These are phyloP conservation scores for Ctenodactylus gundi DNA, from an alignment of 2,113 vertebrate genomes.

Conservation along the genomic window DNA sequence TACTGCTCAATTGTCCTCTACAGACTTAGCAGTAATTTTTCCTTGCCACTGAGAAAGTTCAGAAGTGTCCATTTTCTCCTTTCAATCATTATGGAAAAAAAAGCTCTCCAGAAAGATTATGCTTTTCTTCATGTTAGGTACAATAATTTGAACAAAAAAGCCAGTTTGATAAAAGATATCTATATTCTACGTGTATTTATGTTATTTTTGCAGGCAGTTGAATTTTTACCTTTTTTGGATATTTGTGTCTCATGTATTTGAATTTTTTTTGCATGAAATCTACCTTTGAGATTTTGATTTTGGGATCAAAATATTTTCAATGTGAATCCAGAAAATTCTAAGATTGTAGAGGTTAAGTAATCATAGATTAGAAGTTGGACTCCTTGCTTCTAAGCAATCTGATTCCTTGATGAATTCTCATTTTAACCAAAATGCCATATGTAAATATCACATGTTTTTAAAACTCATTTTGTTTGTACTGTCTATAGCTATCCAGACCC, in stretches of 20 bases:
- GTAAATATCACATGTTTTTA: conserved; percentile 29
- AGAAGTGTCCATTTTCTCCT: background rate
- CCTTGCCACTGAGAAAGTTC: background rate
- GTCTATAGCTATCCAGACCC: background rate
- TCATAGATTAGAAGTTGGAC: background rate
- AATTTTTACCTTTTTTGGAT: background rate
- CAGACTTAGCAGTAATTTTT: background rate
- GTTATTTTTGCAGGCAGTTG: background rate
- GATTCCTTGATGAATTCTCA: conserved; percentile 33
- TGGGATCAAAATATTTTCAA: conserved; percentile 48
- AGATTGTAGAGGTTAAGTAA: conserved; percentile 29
- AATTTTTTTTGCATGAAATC: background rate
- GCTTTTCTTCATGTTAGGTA: background rate
- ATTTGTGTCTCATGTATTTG: conserved; percentile 4
- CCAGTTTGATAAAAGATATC: background rate
- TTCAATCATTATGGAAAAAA: background rate
- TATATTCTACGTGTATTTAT: background rate
- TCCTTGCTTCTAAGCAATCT: conserved; percentile 9
- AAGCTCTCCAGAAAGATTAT: background rate
- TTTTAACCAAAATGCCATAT: conserved; percentile 49
- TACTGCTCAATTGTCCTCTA: background rate
- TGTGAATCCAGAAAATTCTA: conserved; percentile 40
- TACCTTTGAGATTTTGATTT: conserved; percentile 31
- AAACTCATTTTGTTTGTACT: conserved; percentile 50
- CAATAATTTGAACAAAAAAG: conserved; percentile 1